phyloP scores from a whole-genome alignment of 2,113 vertebrate genomes.

The Amia ocellicauda region DNA sequence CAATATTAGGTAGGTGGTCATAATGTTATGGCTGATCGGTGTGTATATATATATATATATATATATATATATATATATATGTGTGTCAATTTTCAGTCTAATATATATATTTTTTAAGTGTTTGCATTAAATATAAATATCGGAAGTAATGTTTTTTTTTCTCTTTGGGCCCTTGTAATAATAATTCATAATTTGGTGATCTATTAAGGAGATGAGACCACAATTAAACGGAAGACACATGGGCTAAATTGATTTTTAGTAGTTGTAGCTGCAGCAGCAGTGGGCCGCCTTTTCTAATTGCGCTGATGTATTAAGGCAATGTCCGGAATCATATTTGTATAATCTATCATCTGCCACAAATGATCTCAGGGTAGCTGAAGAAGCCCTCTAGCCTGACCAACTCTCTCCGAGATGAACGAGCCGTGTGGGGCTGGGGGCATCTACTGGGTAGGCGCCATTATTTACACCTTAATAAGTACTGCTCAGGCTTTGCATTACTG shows the following conservation, averaged over 20 bases:
- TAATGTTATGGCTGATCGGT: too few relatives aligned
- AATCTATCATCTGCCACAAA: slow-evolving; percentile 22
- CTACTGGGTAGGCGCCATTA: not conserved
- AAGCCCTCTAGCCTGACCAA: not conserved
- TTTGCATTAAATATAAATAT: too few relatives aligned
- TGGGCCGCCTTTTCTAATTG: slow-evolving; percentile 19
- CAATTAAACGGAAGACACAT: slow-evolving; percentile 14
- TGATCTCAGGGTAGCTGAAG: not conserved
- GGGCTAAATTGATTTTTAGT: not conserved
- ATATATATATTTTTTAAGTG: too few relatives aligned
- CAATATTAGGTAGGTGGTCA: too few relatives aligned
- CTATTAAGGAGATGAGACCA: slow-evolving; percentile 7
- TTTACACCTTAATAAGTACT: slow-evolving; percentile 23
- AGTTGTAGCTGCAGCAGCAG: not conserved
- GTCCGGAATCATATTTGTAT: not conserved
- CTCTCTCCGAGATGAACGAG: not conserved
- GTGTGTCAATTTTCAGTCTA: too few relatives aligned
- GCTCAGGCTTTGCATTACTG: too few relatives aligned
- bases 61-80: too few relatives aligned
- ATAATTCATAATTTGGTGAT: slow-evolving; percentile 16
- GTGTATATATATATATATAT: too few relatives aligned
- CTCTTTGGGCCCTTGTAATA: too few relatives aligned
- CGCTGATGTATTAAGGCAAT: slow-evolving; percentile 28
- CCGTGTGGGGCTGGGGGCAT: not conserved
- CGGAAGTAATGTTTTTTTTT: too few relatives aligned